These are phyloP conservation scores for Phaethon lepturus DNA, from an alignment of 2,113 vertebrate species.

Conservation along the genomic window DNA sequence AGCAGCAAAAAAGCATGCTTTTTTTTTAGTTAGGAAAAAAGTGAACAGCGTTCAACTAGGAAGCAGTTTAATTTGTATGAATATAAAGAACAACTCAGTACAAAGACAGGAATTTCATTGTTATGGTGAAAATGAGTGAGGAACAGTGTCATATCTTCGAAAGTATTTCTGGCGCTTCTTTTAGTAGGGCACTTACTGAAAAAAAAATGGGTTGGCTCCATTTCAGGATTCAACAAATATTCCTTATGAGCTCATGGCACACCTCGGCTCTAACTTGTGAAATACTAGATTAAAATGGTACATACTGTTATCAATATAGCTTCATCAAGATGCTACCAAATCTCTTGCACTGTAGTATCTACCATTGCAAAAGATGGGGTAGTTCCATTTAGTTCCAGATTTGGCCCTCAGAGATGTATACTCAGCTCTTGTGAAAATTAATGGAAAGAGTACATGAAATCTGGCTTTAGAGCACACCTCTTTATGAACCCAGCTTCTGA, in stretches of 20 bases:
- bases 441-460: background rate
- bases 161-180: background rate
- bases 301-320: background rate
- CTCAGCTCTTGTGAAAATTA: background rate
- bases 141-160: background rate
- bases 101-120: background rate
- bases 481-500: background rate
- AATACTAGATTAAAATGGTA: background rate
- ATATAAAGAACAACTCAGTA: background rate
- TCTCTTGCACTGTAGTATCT: background rate
- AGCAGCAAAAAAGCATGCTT: background rate
- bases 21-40: background rate
- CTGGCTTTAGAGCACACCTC: background rate
- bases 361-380: background rate
- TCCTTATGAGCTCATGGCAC: background rate
- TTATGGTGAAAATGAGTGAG: background rate
- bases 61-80: background rate
- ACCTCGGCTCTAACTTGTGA: background rate
- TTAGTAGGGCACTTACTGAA: background rate
- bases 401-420: background rate
- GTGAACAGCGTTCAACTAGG: background rate
- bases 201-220: background rate
- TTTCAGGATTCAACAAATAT: background rate
- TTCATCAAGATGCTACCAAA: background rate
- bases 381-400: background rate